Evolutionary conservation across 2,797 vertebrate species (phyloP), one percentile per base, ranked within the genome.

Genomic region (Enteromius fasciolatus): DNA sequence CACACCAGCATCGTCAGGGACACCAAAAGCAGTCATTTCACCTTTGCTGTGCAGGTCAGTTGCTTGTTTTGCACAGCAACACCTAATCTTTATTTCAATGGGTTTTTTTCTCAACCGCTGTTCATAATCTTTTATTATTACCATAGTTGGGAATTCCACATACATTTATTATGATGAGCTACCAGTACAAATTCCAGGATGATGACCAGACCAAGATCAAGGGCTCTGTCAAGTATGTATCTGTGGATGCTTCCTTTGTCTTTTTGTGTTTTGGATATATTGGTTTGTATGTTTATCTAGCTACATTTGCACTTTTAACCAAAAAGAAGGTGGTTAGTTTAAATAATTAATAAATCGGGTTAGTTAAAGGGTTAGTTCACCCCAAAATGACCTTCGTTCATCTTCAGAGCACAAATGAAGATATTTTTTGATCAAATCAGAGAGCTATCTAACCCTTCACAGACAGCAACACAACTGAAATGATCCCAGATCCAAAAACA

Each of bases 131-230:
- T 85, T 69, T 68, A 74, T 82, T 48, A 41, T 80, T 28, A 28
- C 69, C 87, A 83, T 94, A 99, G 98, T 94, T 99, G 76, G 98
- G 98, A 83, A 96, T 99, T 89, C 98, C 97, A 52, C 97, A 99
- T 90, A 97, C 96, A 78, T 99, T 99, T 79, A 87, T 96, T 87
- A 96, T 98, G 95, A 94, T 98, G 94, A 99, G 98, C 92, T 99
- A 98, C 85, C 98, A 99, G 89, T 97, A 99, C 93, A 99, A 99
- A 92, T 99, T 99, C 92, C 97, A 99, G 92, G 96, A 99, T 68
- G 98, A 99, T 0, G 97, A 99, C 88, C 97, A 99, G 94, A 99
- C 98, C 0, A 96, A 97, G 80, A 94, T 99, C 82, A 99, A 98
- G 90, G 97, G 97, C 63, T 99, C 98, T 83, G 90, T 99, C 83